phyloP scores from a whole-genome alignment of 2,113 vertebrate genomes.

The Anas platyrhynchos region DNA sequence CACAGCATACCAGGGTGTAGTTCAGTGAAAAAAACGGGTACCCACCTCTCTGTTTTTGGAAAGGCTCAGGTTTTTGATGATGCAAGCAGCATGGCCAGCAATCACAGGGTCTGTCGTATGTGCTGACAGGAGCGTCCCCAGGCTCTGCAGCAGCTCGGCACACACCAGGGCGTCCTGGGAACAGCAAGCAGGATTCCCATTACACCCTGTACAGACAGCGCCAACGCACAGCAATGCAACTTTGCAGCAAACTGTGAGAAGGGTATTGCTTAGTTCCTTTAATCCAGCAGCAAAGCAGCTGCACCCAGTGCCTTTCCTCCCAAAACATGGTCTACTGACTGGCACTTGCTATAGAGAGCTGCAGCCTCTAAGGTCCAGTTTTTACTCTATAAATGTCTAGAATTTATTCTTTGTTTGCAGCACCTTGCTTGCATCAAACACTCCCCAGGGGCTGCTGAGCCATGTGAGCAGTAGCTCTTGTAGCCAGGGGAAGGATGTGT shows the following conservation, averaged over 20 bases:
- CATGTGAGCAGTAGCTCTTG: neutral
- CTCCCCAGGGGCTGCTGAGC: neutral
- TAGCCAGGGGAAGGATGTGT: neutral
- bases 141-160: constrained; percentile 72
- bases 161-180: constrained; percentile 74
- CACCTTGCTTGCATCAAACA: neutral
- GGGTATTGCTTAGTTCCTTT: neutral
- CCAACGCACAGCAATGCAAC: neutral
- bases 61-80: constrained; percentile 72
- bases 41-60: constrained; percentile 60
- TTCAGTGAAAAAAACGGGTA: neutral
- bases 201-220: neutral
- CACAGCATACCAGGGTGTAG: neutral
- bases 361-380: neutral
- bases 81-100: constrained; percentile 70
- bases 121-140: constrained; percentile 70
- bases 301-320: neutral
- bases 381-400: neutral
- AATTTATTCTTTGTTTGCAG: neutral
- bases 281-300: neutral
- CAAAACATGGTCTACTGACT: neutral
- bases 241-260: neutral
- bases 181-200: neutral
- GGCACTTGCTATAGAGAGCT: neutral
- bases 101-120: constrained; percentile 66